Percentiles rank a stretch among this genome's conserved stretches.
These are phyloP conservation scores for Kradibia gibbosae DNA, from an alignment of 1,140 invertebrate genomes.

Conservation along the genomic window DNA sequence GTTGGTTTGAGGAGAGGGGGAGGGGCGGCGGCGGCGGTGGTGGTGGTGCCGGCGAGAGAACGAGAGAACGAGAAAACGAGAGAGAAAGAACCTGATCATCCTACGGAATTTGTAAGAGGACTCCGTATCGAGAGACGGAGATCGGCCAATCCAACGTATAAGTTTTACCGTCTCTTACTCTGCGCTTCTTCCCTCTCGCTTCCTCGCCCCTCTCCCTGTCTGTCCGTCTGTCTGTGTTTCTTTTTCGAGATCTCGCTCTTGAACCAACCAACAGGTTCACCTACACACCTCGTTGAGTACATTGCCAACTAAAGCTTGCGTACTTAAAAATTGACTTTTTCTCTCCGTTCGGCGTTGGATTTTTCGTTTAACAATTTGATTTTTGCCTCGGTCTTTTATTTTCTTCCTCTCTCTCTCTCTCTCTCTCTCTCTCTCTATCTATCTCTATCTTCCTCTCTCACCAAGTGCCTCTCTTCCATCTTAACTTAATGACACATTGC, in stretches of 20 bases:
- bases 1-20: neutral
- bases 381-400: neutral
- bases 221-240: neutral
- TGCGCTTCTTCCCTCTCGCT: constrained; percentile 12
- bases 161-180: no score
- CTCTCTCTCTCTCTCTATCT: no score
- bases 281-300: constrained; percentile 58
- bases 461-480: neutral
- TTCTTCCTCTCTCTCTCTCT: neutral
- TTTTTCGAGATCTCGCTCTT: constrained; percentile 32
- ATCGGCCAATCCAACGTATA: constrained; percentile 59
- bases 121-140: constrained; percentile 49
- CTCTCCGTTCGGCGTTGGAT: neutral
- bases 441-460: no score
- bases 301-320: neutral
- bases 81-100: constrained; percentile 59
- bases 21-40: neutral
- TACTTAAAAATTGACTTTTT: constrained; percentile 22
- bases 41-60: constrained; percentile 23
- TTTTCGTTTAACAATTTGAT: neutral
- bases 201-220: constrained; percentile 24
- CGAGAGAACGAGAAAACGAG: constrained; percentile 41
- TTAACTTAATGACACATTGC: constrained; percentile 8
- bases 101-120: constrained; percentile 54
- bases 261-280: constrained; percentile 66